Base-by-base conservation (phyloP, 2,113 vertebrate species). In the Odocoileus hemionus region DNA sequence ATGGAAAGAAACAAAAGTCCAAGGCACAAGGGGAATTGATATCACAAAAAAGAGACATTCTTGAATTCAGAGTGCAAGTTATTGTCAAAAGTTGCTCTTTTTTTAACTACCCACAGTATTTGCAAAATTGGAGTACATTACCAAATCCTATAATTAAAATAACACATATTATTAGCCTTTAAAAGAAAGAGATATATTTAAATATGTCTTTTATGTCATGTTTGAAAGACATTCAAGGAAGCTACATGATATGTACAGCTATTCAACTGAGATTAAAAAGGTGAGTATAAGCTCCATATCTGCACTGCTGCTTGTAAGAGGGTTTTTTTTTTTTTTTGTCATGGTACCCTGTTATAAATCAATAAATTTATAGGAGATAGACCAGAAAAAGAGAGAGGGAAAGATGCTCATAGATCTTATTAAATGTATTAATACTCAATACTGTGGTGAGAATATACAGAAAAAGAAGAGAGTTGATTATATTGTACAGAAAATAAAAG, bases 1-100 rank as follows among this genome's bases (percentile, higher is more conserved):
- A 96, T 97, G 92, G 57, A 86, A 91, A 96, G 92, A 96, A 94
- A 86, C 70, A 96, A 97, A 96, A 96, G 93, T 97, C 94, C 70
- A 93, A 86, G 82, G 78, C 86, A 96, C 93, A 96, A 94, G 95
- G 97, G 96, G 94, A 97, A 95, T 86, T 76, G 94, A 89, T 93
- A 96, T 80, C 83, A 89, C 82, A 95, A 90, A 76, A 78, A 90
- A 93, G 39, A 96, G 60, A 55, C 86, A 61, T 55, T 76, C 47
- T 91, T 86, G 58, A 97, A 96, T 96, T 94, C 85, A 89, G 50
- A 89, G 17, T 26, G 7, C 36, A 50, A 96, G 28, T 91, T 64
- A 36, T 39, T 78, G 4, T 58, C 14, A 85, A 61, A n/a, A 28
- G 7, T 33, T 89, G 61, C 8, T 85, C 82, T 52, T 64, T 76